These are phyloP conservation scores for Sebastes taczanowskii DNA, from an alignment of 2,797 vertebrate species.

Conservation along the genomic window DNA sequence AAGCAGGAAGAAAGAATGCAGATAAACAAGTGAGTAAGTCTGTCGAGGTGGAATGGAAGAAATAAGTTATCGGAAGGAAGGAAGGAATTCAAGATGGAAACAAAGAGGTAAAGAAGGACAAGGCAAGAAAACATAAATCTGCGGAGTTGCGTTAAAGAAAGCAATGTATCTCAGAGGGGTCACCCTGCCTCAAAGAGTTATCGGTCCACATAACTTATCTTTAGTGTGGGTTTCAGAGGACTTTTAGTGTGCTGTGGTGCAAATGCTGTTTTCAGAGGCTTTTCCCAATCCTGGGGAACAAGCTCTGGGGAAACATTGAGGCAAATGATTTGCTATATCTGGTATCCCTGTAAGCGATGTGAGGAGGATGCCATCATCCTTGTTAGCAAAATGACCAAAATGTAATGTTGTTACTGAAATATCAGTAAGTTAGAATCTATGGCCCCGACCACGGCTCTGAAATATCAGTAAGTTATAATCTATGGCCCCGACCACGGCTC, in stretches of 20 bases:
- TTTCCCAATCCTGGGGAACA: not conserved
- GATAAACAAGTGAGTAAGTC: not conserved
- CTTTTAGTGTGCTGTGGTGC: not conserved
- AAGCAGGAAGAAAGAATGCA: not conserved
- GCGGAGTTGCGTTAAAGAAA: not conserved
- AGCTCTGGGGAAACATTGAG: not conserved
- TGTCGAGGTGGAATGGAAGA: not conserved
- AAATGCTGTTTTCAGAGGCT: not conserved
- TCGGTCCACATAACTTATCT: conserved; percentile 9
- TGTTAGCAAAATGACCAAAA: not conserved
- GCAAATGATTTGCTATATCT: not conserved
- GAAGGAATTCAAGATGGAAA: not conserved
- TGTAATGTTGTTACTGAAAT: not conserved
- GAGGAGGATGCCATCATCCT: not conserved
- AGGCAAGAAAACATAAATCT: conserved; percentile 1
- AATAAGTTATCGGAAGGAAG: not conserved
- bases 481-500: not conserved
- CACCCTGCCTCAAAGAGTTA: conserved; percentile 11
- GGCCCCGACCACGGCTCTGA: not conserved
- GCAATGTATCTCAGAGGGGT: conserved; percentile 9
- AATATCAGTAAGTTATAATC: not conserved
- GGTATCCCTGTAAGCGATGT: not conserved
- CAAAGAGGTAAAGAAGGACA: not conserved
- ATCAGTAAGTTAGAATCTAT: not conserved
- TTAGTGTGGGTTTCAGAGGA: not conserved